Evolutionary conservation across 2,113 vertebrate species (phyloP).

Genomic region (Enhydra lutris): DNA sequence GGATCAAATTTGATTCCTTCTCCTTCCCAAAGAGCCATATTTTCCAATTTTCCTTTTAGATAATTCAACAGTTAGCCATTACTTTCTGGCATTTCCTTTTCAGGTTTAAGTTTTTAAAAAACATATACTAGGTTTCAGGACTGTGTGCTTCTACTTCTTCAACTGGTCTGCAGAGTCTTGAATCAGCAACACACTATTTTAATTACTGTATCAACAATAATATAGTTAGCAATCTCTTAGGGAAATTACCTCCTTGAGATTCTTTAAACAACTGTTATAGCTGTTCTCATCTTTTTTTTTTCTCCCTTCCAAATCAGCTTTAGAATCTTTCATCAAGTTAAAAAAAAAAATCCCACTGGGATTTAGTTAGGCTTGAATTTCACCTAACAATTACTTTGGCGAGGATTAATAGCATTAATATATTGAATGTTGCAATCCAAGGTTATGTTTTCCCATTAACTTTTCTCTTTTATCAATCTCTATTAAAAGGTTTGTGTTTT

Average conservation of each 20-base stretch:
- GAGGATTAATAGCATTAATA: not conserved
- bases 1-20: not conserved
- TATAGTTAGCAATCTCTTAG: not conserved
- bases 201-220: not conserved
- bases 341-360: not conserved
- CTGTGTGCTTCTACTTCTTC: not conserved
- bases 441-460: not conserved
- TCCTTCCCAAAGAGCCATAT: not conserved
- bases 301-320: not conserved
- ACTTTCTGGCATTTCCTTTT: not conserved
- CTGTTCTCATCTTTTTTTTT: not conserved
- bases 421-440: not conserved
- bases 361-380: conserved; percentile 5
- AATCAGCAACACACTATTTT: not conserved
- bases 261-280: not conserved
- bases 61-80: not conserved
- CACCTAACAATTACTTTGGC: not conserved
- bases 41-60: not conserved
- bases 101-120: not conserved
- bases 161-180: not conserved
- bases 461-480: not conserved
- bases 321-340: not conserved
- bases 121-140: not conserved
- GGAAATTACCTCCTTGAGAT: not conserved
- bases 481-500: not conserved